Evolutionary conservation across 2,113 vertebrate species (phyloP).

Genomic region (Climacteris rufus): DNA sequence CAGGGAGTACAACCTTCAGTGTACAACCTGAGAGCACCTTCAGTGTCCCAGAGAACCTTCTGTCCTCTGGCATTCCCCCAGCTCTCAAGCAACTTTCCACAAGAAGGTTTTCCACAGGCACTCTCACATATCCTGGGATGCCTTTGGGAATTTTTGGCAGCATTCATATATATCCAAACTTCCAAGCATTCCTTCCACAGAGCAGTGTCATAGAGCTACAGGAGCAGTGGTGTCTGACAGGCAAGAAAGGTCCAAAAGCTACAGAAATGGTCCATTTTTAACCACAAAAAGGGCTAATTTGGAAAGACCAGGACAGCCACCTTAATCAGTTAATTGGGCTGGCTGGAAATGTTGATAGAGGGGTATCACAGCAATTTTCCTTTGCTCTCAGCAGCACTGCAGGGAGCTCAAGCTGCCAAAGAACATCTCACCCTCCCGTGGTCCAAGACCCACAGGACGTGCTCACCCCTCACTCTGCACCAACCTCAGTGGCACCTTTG

Average conservation of each 20-base stretch:
- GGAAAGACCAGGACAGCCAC: neutral
- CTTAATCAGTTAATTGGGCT: too few species aligned
- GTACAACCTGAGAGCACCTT: too few species aligned
- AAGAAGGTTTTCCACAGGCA: neutral
- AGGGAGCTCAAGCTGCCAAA: too few species aligned
- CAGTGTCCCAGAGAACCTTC: neutral
- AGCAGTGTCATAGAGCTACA: accelerated
- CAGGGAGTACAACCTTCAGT: neutral
- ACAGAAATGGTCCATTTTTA: neutral
- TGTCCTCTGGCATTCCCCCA: neutral
- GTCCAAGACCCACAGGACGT: too few species aligned
- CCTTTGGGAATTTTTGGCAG: neutral
- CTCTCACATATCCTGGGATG: neutral
- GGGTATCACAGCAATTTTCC: too few species aligned
- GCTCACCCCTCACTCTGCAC: too few species aligned
- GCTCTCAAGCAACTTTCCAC: neutral
- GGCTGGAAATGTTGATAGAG: too few species aligned
- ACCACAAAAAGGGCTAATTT: neutral
- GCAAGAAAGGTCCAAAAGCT: neutral
- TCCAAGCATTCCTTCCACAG: too few species aligned
- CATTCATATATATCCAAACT: accelerated
- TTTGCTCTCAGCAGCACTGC: neutral
- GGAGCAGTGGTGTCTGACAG: neutral
- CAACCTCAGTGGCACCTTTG: neutral
- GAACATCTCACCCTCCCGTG: too few species aligned